Conservation (phyloP, 2,113 vertebrate species). For the Psittacara wagleri region DNA sequence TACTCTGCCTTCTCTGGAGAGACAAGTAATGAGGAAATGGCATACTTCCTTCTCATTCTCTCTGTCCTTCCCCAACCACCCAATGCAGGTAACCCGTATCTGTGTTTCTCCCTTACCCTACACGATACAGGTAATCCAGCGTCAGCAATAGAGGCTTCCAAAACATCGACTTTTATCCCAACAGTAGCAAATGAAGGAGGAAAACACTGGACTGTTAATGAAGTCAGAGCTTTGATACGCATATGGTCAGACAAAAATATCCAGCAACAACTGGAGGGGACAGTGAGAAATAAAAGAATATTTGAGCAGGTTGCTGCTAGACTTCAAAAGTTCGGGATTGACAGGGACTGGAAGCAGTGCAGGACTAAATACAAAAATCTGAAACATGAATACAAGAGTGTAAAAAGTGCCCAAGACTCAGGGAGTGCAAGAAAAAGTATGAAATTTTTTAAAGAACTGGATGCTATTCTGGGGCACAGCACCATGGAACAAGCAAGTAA, state of each 20-base stretch:
- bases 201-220: conserved; percentile 88
- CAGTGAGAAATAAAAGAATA: conserved; percentile 88
- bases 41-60: conserved; percentile 8
- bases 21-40: not conserved
- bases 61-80: not conserved
- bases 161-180: conserved; percentile 58
- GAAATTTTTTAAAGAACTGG: conserved; percentile 89
- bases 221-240: conserved; percentile 84
- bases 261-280: conserved; percentile 82
- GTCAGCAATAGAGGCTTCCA: conserved; percentile 35
- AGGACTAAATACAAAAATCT: conserved; percentile 94
- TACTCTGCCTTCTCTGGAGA: not conserved
- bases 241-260: conserved; percentile 85
- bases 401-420: conserved; percentile 75
- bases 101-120: conserved; percentile 46
- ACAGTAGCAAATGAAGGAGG: conserved; percentile 84
- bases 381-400: conserved; percentile 89
- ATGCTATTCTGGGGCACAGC: conserved; percentile 82
- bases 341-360: conserved; percentile 91
- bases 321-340: conserved; percentile 84
- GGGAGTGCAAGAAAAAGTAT: conserved; percentile 80
- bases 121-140: conserved; percentile 65
- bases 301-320: conserved; percentile 89
- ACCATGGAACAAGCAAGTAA: conserved; percentile 68
- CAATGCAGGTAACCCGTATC: conserved; percentile 35